phyloP scores from a whole-genome alignment of 2,888 invertebrate genomes.

The Entomobrya multifasciata region DNA sequence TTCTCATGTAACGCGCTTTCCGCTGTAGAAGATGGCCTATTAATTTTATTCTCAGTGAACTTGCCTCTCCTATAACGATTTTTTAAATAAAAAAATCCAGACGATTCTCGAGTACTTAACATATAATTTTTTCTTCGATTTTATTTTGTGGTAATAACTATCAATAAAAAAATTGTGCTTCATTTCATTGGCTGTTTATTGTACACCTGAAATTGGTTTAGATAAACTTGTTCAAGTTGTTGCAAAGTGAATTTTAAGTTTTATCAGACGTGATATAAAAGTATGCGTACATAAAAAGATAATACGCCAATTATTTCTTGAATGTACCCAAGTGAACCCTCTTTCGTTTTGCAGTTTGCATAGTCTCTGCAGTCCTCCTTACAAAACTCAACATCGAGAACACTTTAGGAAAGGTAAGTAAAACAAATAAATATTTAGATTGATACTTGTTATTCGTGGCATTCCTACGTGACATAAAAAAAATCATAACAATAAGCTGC shows the following conservation, averaged over 20 bases:
- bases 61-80: not conserved
- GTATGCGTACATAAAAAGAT: not conserved
- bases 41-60: not conserved
- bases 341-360: not conserved
- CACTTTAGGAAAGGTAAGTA: not conserved
- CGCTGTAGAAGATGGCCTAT: not conserved
- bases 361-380: not conserved
- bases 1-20: conserved; percentile 35
- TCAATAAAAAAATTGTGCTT: not conserved
- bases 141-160: not conserved
- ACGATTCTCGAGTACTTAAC: not conserved
- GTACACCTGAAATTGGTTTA: not conserved
- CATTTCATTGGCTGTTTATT: not conserved
- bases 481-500: too few species aligned
- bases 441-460: too few species aligned
- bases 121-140: not conserved
- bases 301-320: not conserved
- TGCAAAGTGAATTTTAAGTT: not conserved
- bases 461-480: too few species aligned
- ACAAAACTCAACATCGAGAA: too few species aligned
- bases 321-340: not conserved
- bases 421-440: not conserved
- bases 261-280: not conserved
- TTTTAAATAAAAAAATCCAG: not conserved
- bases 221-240: too few species aligned